Conservation (phyloP, 2,113 vertebrate genomes). For the Sphyrna mokarran region DNA sequence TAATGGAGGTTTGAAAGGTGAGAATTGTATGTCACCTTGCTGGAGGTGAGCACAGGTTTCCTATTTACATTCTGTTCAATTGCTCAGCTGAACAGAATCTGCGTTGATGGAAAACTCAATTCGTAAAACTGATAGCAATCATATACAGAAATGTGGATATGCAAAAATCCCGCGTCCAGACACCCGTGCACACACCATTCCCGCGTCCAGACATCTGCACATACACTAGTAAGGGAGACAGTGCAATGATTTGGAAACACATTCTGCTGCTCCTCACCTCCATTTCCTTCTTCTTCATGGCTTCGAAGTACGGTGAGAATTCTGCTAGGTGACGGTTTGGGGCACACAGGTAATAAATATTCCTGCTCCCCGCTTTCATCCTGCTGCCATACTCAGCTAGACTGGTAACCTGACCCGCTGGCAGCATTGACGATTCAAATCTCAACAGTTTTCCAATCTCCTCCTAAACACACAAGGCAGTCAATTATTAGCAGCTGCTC, state of each 20-base stretch:
- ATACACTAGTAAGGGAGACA: not conserved
- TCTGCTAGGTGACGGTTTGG: conserved; percentile 85
- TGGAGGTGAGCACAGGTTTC: not conserved
- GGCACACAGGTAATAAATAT: conserved; percentile 89
- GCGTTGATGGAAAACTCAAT: not conserved
- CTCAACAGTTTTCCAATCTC: conserved; percentile 84
- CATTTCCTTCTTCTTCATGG: conserved; percentile 88
- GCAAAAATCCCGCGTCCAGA: not conserved
- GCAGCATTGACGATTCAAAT: conserved; percentile 79
- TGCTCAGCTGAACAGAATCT: not conserved
- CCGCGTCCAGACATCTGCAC: no score
- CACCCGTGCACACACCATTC: no score
- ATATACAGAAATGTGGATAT: not conserved
- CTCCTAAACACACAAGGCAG: conserved; percentile 59
- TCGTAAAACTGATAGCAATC: not conserved
- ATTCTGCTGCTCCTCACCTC: conserved; percentile 64
- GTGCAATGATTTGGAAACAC: not conserved
- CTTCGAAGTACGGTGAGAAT: conserved; percentile 88
- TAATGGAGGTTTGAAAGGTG: not conserved
- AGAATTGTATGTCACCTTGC: not conserved
- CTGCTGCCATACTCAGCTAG: conserved; percentile 74
- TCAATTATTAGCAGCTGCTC: not conserved
- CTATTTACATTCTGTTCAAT: not conserved
- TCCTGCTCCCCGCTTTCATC: conserved; percentile 83
- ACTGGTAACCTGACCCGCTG: conserved; percentile 75